A percentile compares a stretch with the other conserved stretches of the same genome.
Conservation (phyloP, 2,797 vertebrate species). For the Hydrophis major region DNA sequence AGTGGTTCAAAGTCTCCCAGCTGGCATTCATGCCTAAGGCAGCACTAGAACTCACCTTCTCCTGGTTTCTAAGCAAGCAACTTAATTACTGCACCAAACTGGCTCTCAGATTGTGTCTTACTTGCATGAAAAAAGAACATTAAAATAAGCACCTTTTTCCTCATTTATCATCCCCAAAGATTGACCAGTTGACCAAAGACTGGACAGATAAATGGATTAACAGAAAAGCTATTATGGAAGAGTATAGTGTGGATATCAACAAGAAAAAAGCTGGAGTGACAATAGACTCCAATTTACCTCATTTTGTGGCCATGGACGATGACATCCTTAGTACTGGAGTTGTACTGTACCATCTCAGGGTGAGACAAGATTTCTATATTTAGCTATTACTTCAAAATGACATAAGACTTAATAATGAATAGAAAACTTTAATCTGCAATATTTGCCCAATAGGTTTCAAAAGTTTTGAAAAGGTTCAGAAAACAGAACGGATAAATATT, state of each 20-base stretch:
- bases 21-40: neutral
- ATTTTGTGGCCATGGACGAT: constrained; percentile 86
- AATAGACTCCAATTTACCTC: constrained; percentile 87
- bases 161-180: constrained; percentile 69
- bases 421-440: neutral
- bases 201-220: constrained; percentile 90
- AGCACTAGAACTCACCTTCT: neutral
- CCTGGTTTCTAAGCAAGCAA: neutral
- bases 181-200: constrained; percentile 90
- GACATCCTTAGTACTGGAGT: constrained; percentile 95
- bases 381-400: constrained; percentile 7
- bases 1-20: neutral
- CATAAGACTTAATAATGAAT: neutral
- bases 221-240: constrained; percentile 86
- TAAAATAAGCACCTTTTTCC: neutral
- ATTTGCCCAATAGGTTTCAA: constrained; percentile 7
- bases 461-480: neutral
- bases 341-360: constrained; percentile 92
- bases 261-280: constrained; percentile 84
- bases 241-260: constrained; percentile 91
- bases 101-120: neutral
- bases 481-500: neutral
- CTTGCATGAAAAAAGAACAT: neutral
- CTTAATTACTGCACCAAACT: neutral
- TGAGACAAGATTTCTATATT: constrained; percentile 58